Percentiles rank a stretch among this genome's conserved stretches.
These are phyloP conservation scores for Scolopax rusticola DNA, from an alignment of 2,797 vertebrate species.

Conservation along the genomic window DNA sequence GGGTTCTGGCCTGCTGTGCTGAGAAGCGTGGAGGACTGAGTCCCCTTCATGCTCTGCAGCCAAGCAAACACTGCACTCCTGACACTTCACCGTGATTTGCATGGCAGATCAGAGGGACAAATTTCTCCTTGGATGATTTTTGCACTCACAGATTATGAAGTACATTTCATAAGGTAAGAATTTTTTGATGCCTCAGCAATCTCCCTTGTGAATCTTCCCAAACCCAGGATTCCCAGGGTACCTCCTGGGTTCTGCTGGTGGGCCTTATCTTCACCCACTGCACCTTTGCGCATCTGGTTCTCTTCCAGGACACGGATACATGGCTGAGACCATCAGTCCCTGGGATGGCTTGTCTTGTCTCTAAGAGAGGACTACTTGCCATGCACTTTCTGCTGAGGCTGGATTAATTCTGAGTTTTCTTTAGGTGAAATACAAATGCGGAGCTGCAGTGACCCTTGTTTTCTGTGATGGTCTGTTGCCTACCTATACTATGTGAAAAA, in stretches of 20 bases:
- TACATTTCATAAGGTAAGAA: not conserved
- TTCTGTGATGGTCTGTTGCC: not conserved
- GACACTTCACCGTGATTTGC: not conserved
- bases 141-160: not conserved
- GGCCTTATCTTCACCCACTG: not conserved
- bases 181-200: not conserved
- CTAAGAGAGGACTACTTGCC: not conserved
- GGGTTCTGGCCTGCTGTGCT: accelerated
- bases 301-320: not conserved
- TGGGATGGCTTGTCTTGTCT: not conserved
- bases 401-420: not conserved
- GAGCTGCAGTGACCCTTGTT: not conserved
- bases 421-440: not conserved
- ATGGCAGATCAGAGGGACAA: not conserved
- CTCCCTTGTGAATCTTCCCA: not conserved
- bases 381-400: not conserved
- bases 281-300: not conserved
- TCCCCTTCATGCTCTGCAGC: constrained; percentile 22
- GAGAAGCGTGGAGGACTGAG: not conserved
- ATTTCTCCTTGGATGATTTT: not conserved
- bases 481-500: not conserved
- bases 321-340: not conserved
- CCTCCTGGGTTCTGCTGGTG: not conserved
- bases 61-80: not conserved
- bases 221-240: not conserved